Evolutionary conservation across 2,888 invertebrate genomes (phyloP), one percentile per base, ranked within the genome.

Genomic region (Hydrotaea diabolus): DNA sequence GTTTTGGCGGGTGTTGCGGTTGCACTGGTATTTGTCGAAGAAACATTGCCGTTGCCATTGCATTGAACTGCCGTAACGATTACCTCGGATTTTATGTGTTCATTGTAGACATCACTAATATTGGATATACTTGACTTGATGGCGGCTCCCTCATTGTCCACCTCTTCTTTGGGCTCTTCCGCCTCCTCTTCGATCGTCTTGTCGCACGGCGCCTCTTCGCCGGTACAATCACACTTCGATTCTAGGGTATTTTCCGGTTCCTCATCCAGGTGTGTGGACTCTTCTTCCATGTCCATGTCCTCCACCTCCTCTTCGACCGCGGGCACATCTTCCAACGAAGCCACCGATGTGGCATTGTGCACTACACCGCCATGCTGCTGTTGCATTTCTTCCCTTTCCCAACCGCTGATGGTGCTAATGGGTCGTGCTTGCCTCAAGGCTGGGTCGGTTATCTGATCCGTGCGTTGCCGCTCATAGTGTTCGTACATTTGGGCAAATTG

Each of bases 401-500:
- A 97, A 77, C 98, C 98, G 0, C 98, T 98, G 89, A 98, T 98
- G 66, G 98, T 99, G 91, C 98, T 98, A 87, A 98, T 98, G 19
- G 98, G 98, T 62, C 97, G 95, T 88, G 98, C 97, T 90, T 97
- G 97, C 19, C 98, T 93, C 87, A 98, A 94, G n/a, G 97, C 96
- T 0, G 98, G 98, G 93, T 98, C 98, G 0, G 98, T 97, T 88
- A 98, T 97, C 92, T 98, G 97, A 92, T 98, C 98, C 0, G 98
- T 97, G 78, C 98, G 94, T 87, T 98, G 96, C 77, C 97, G 95
- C 90, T 98, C 98, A 91, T 98, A 99, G 91, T 97, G 97, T 90
- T 98, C 98, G 91, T 98, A 98, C 97, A 98, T 98, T 93, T 98
- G 98, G 43, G 98, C 97, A 93, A 99, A 98, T 92, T 99, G 98